Base-by-base conservation (phyloP, 2,797 vertebrate species). In the Pipistrellus pygmaeus region DNA sequence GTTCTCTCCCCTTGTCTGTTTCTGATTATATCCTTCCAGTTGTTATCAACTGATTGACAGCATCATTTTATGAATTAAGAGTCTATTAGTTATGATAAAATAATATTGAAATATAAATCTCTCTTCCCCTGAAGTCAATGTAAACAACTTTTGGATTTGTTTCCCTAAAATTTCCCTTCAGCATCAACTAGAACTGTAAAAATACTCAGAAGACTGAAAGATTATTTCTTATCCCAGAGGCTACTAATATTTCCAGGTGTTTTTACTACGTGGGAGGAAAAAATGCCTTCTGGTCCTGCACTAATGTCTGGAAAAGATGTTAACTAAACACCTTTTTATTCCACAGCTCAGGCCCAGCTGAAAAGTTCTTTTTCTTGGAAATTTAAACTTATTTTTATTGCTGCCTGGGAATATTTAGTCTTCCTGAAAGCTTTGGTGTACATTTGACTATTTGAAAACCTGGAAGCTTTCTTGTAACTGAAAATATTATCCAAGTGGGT, bases 281-380 rank as follows among this genome's bases (percentile, higher is more conserved):
- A 85, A 94, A 68, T 83, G 75, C 8, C 78, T 77, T 95, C 60
- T 86, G 69, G 51, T 84, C 82, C 51, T 86, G 35, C 38, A 38
- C 41, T 85, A n/a, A 93, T 20, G 83, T 95, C 96, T 97, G 97
- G 96, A 95, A 97, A 96, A 94, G 85, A 75, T 85, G 68, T 97
- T 93, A 96, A 95, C 60, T 82, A 90, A 85, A 95, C 83, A 95
- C 64, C 30, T 69, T 95, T 93, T 93, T 92, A 88, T 96, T 96
- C 55, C 95, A 92, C 12, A 88, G 73, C 44, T 81, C 44, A 94
- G 71, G 85, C 60, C 35, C 25, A 53, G 85, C n/a, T 94, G 77
- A 85, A 86, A 93, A 94, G 41, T 80, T 90, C 86, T 96, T 97
- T 97, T 96, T 96, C 91, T 97, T 97, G 96, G 96, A 97, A 96